phyloP scores from a whole-genome alignment of 92 coral and sea anemone species.

The Micromussa lordhowensis region DNA sequence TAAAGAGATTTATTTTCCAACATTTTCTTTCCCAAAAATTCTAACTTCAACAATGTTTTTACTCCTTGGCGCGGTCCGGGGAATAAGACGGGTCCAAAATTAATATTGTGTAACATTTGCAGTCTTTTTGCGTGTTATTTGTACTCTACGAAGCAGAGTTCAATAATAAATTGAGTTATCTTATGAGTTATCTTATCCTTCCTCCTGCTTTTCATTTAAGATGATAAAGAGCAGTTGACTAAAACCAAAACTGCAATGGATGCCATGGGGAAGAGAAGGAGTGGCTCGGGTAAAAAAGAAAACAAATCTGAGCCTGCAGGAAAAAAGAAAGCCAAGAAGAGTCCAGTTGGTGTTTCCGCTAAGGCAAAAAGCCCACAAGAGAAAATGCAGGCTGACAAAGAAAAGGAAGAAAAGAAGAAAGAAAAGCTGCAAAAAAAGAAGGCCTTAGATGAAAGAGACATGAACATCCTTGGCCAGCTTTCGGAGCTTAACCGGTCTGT shows the following conservation, averaged over 20 bases:
- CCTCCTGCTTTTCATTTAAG: conserved; percentile 19
- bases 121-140: no score
- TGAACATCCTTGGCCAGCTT: conserved; percentile 52
- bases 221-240: conserved; percentile 48
- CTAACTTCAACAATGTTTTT: no score
- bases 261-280: conserved; percentile 12
- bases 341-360: conserved; percentile 24
- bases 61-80: no score
- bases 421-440: conserved; percentile 53
- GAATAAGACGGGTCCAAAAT: no score
- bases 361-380: conserved; percentile 25
- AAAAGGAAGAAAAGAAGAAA: conserved; percentile 51
- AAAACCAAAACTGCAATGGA: conserved; percentile 40
- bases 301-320: conserved; percentile 1
- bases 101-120: no score
- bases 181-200: background rate
- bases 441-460: conserved; percentile 65
- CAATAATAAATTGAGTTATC: background rate
- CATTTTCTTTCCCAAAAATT: no score
- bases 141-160: no score
- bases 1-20: no score
- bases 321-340: conserved; percentile 28
- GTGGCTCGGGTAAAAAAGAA: conserved; percentile 24
- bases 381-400: conserved; percentile 10
- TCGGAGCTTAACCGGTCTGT: conserved; percentile 50